Conservation (phyloP, 1,140 invertebrate genomes). For the Euschistus heros region DNA sequence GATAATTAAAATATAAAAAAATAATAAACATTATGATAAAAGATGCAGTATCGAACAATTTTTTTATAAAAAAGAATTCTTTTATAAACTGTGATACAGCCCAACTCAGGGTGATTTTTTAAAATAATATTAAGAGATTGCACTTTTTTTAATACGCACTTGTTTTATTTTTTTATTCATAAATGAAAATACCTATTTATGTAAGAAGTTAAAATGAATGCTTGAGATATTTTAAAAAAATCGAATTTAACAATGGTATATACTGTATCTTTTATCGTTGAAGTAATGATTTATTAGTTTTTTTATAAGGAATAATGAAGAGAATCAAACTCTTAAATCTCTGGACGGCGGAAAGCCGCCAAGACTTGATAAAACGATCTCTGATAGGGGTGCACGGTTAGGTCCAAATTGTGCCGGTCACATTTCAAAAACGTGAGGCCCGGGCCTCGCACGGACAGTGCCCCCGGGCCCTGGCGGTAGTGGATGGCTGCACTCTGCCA, state of each 20-base stretch:
- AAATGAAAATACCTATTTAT: slow-evolving; percentile 11
- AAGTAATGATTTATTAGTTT: background rate
- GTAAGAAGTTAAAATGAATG: slow-evolving; percentile 13
- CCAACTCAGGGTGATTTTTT: slow-evolving; percentile 5
- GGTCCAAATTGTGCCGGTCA: slow-evolving; percentile 12
- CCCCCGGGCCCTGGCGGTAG: slow-evolving; percentile 34
- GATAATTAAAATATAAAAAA: slow-evolving; percentile 9
- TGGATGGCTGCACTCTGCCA: slow-evolving; percentile 42
- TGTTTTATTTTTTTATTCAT: slow-evolving; percentile 20
- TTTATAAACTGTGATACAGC: slow-evolving; percentile 18
- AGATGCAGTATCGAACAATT: slow-evolving; percentile 23
- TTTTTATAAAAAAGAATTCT: background rate
- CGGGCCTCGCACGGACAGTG: background rate
- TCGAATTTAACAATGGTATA: slow-evolving; percentile 15
- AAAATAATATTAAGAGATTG: slow-evolving; percentile 16
- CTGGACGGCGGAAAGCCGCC: slow-evolving; percentile 10
- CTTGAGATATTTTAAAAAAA: slow-evolving; percentile 12
- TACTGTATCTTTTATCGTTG: slow-evolving; percentile 24
- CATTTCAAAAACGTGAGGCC: background rate
- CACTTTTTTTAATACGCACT: slow-evolving; percentile 17
- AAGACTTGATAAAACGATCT: slow-evolving; percentile 20
- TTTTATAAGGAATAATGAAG: background rate
- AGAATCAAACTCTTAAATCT: background rate
- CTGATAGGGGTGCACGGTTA: slow-evolving; percentile 27
- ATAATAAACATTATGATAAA: slow-evolving; percentile 17